These are phyloP conservation scores for Ptychadena robeensis DNA, from an alignment of 2,797 vertebrate species.

Conservation along the genomic window DNA sequence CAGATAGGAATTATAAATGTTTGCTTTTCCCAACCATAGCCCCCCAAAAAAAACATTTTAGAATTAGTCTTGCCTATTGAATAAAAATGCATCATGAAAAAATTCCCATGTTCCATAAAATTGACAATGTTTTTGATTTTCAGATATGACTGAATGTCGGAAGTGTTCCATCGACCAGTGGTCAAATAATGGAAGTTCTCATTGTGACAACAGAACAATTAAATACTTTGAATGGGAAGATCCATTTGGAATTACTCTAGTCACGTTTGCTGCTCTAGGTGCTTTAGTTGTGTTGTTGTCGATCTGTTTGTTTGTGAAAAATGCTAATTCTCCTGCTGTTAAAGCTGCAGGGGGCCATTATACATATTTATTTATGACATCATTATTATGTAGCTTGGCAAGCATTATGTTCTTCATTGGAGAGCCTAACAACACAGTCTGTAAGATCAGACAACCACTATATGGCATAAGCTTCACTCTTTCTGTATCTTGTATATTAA, in stretches of 20 bases:
- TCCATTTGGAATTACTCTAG: slow-evolving; percentile 67
- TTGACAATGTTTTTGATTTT: no score
- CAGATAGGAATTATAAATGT: no score
- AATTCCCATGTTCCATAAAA: no score
- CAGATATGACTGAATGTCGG: slow-evolving; percentile 66
- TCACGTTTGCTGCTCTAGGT: slow-evolving; percentile 65
- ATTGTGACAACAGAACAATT: slow-evolving; percentile 63
- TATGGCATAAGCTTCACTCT: slow-evolving; percentile 74
- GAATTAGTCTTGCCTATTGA: no score
- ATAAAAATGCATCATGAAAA: no score
- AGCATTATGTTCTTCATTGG: slow-evolving; percentile 73
- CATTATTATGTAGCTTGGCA: slow-evolving; percentile 69
- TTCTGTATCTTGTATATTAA: slow-evolving; percentile 72
- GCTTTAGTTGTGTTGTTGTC: slow-evolving; percentile 65
- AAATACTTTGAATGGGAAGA: slow-evolving; percentile 67
- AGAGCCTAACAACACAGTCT: slow-evolving; percentile 62
- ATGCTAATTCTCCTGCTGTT: slow-evolving; percentile 65
- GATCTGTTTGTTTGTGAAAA: slow-evolving; percentile 62
- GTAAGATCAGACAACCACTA: slow-evolving; percentile 69
- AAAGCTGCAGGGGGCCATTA: slow-evolving; percentile 67
- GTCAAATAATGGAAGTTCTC: slow-evolving; percentile 59
- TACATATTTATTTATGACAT: slow-evolving; percentile 70
- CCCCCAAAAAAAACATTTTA: no score
- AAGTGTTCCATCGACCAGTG: slow-evolving; percentile 62
- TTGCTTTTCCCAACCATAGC: no score